Base-by-base conservation (phyloP, 2,113 vertebrate species). In the Plecturocebus donacophilus region DNA sequence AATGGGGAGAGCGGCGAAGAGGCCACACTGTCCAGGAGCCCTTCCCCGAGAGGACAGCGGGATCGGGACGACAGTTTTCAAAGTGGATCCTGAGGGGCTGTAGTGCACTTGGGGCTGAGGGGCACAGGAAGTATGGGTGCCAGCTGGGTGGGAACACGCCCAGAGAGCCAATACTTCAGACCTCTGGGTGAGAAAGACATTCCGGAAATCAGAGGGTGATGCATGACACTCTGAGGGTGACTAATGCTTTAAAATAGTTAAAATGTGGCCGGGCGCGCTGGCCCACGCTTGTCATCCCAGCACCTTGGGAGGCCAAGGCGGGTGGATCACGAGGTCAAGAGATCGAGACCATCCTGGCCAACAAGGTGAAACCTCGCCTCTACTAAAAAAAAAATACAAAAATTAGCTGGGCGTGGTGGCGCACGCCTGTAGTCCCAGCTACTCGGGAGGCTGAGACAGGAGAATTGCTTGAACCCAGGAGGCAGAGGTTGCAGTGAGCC, bases 251-350 rank as follows among this genome's bases (percentile, higher is more conserved):
- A 2, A 11, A 56, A 7, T 9, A 9, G 13, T n/a, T 8, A 21
- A 5, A 1, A 25, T 0, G 0, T 9, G 61, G 61, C 61, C 11
- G 0, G 61, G 11, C 2, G 2, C 2, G 5, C 27, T 64, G 61
- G 61, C 61, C 13, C 27, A 30, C 5, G 10, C 27, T 11, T 64
- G 61, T 64, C 6, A 64, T 64, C 61, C 27, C 61, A 64, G 4
- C 27, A 30, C 0, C 30, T 64, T 64, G 27, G 61, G 61, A 64
- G 61, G 27, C 61, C 27, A 12, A 64, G 11, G 11, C 11, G 4
- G 11, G 61, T 2, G 4, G 61, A 64, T 27, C 61, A 64, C 27
- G 10, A 30, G 58, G 25, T 64, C 61, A 64, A 27, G 27, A 64
- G 61, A 12, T 30, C 0, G 10, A 64, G 61, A 64, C 61, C 61